Percentiles rank a stretch among this genome's conserved stretches.
These are phyloP conservation scores for Eupithecia tripunctaria DNA, from an alignment of 2,888 invertebrate species.

Conservation along the genomic window DNA sequence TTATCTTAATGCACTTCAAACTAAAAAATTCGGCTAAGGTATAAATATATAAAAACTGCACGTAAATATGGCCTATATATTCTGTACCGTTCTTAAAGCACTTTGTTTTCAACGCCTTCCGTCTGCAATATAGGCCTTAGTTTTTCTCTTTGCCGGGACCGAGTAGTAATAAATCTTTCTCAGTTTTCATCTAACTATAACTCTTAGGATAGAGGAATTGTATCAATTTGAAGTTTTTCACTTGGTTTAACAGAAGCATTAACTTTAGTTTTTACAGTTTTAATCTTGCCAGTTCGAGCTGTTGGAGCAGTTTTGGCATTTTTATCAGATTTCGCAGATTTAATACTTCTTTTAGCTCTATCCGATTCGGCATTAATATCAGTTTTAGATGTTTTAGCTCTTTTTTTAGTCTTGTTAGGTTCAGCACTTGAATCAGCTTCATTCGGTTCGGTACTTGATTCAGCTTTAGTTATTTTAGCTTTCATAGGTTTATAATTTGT, in stretches of 20 bases:
- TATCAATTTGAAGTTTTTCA: neutral
- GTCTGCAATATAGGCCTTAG: neutral
- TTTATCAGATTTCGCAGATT: neutral
- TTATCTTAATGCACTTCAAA: no score
- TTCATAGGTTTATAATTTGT: neutral
- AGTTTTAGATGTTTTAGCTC: neutral
- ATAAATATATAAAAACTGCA: neutral
- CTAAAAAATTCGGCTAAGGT: no score
- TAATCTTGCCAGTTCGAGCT: neutral
- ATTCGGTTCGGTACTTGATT: neutral
- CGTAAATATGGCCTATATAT: neutral
- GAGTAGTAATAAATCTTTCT: neutral
- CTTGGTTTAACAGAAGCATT: neutral
- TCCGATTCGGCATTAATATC: neutral
- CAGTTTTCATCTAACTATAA: neutral
- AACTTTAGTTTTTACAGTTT: neutral
- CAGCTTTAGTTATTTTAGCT: neutral
- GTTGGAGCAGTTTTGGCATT: neutral
- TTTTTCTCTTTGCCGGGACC: neutral
- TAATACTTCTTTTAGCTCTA: neutral
- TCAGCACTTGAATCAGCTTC: neutral
- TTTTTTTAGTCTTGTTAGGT: neutral
- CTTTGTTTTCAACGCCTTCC: neutral
- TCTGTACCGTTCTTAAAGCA: neutral
- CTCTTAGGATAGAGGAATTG: neutral